Evolutionary conservation across 2,113 vertebrate species (phyloP).

Genomic region (rabbit (Oryctolagus cuniculus)): mOryCun1.1 NC_091441.1:79572001-79572500

Average conservation of each 20-base stretch:
- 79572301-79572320: constrained; percentile 67
- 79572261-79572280: constrained; percentile 78
- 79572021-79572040: background rate
- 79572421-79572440: constrained; percentile 13
- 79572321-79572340: constrained; percentile 70
- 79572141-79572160: constrained; percentile 18
- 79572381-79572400: constrained; percentile 53
- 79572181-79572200: constrained; percentile 39
- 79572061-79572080: background rate
- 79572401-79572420: constrained; percentile 27
- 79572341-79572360: constrained; percentile 31
- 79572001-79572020: background rate
- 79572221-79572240: constrained; percentile 7
- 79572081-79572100: background rate
- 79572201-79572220: constrained; percentile 74
- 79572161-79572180: background rate
- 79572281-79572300: constrained; percentile 73
- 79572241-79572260: constrained; percentile 64
- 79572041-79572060: background rate
- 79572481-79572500: constrained; percentile 66
- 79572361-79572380: constrained; percentile 59
- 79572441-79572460: background rate
- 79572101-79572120: background rate
- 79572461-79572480: background rate
- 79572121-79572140: background rate